Percentiles rank a stretch among this genome's conserved stretches.
phyloP scores from a whole-genome alignment of 2,888 invertebrate genomes.

The Leptinotarsa haldemani region DNA sequence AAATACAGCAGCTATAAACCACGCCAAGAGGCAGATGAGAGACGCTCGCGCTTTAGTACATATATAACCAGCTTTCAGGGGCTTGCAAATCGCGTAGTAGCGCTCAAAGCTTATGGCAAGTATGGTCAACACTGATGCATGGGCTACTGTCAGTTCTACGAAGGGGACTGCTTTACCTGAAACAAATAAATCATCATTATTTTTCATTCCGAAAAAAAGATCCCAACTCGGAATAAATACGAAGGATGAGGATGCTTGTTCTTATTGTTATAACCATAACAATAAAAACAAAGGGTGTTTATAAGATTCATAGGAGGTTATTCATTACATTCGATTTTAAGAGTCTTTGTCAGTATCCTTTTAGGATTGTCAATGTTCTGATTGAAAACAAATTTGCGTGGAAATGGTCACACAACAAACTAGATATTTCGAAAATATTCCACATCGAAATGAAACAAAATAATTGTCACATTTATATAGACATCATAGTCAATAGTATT shows the following conservation, averaged over 20 bases:
- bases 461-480: neutral
- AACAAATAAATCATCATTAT: slow-evolving; percentile 55
- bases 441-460: neutral
- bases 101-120: slow-evolving; percentile 93
- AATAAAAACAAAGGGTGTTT: neutral
- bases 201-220: neutral
- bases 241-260: neutral
- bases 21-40: slow-evolving; percentile 83
- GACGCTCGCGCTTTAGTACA: slow-evolving; percentile 89
- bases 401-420: neutral
- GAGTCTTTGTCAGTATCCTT: no score
- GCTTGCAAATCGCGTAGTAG: slow-evolving; percentile 89
- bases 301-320: neutral
- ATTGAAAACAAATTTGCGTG: no score
- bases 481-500: neutral
- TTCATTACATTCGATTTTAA: no score
- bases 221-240: neutral
- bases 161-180: slow-evolving; percentile 93
- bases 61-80: slow-evolving; percentile 88
- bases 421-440: neutral
- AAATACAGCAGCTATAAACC: slow-evolving; percentile 86
- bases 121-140: slow-evolving; percentile 92
- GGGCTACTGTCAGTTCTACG: slow-evolving; percentile 90
- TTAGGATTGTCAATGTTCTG: no score
- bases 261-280: neutral